Percentiles rank a stretch among this genome's conserved stretches.
phyloP scores from a whole-genome alignment of 2,113 vertebrate species.

The Chaetodon auriga region DNA sequence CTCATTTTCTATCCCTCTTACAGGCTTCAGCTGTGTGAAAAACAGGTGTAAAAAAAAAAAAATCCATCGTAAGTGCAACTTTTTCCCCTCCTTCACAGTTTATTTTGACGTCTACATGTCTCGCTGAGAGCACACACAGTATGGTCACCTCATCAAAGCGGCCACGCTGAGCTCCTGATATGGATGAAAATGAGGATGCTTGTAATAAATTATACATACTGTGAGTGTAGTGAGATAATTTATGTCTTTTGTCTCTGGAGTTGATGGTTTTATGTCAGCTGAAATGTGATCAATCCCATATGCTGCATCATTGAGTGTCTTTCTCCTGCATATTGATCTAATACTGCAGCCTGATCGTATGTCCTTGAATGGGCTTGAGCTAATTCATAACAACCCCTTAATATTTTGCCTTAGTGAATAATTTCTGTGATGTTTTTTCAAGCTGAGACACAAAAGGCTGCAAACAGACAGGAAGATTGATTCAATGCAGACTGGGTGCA shows the following conservation, averaged over 20 bases:
- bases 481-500: too few species aligned
- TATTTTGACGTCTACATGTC: background rate
- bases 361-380: background rate
- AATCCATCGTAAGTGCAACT: background rate
- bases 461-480: too few species aligned
- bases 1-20: background rate
- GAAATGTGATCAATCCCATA: background rate
- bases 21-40: background rate
- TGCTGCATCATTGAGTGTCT: background rate
- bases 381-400: background rate
- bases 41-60: background rate
- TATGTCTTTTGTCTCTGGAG: background rate
- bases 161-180: background rate
- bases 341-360: background rate
- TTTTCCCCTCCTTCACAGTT: background rate
- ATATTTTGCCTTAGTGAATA: background rate
- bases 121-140: background rate
- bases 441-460: too few species aligned
- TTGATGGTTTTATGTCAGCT: background rate
- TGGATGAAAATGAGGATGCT: background rate
- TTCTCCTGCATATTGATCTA: background rate
- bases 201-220: background rate
- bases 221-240: background rate
- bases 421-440: too few species aligned
- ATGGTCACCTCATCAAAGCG: background rate